Evolutionary conservation across 2,113 vertebrate genomes (phyloP).

Genomic region (Channa argus): DNA sequence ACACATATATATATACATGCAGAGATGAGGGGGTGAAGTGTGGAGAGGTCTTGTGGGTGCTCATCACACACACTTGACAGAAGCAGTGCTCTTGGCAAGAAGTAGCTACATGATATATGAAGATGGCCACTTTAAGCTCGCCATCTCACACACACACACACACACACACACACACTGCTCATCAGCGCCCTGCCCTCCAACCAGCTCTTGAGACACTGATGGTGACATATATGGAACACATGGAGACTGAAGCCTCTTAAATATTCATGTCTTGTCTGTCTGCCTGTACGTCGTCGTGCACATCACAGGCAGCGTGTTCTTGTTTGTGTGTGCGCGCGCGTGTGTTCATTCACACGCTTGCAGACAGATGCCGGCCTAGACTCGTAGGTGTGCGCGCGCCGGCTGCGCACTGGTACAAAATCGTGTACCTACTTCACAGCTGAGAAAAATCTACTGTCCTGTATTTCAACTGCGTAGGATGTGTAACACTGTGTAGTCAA

Average conservation of each 20-base stretch:
- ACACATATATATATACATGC: slow-evolving; percentile 24
- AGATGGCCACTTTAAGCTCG: slow-evolving; percentile 72
- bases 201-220: slow-evolving; percentile 69
- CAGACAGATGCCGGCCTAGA: slow-evolving; percentile 39
- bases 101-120: slow-evolving; percentile 77
- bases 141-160: slow-evolving; percentile 32
- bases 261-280: slow-evolving; percentile 79
- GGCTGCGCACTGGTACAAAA: slow-evolving; percentile 4
- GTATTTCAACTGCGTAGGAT: background rate
- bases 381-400: slow-evolving; percentile 14
- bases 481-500: background rate
- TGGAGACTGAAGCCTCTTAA: slow-evolving; percentile 78
- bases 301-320: slow-evolving; percentile 20
- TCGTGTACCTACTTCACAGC: slow-evolving; percentile 25
- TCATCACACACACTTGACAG: slow-evolving; percentile 79
- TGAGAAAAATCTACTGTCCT: slow-evolving; percentile 19
- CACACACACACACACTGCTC: slow-evolving; percentile 48
- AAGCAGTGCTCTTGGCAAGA: slow-evolving; percentile 77
- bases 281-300: slow-evolving; percentile 48
- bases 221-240: slow-evolving; percentile 82
- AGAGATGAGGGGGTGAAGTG: slow-evolving; percentile 45
- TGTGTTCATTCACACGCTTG: slow-evolving; percentile 36
- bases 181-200: slow-evolving; percentile 75
- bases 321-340: slow-evolving; percentile 32
- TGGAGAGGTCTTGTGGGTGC: slow-evolving; percentile 66